Conservation (phyloP, 1,140 invertebrate genomes). For the Archivesica marissinica region DNA sequence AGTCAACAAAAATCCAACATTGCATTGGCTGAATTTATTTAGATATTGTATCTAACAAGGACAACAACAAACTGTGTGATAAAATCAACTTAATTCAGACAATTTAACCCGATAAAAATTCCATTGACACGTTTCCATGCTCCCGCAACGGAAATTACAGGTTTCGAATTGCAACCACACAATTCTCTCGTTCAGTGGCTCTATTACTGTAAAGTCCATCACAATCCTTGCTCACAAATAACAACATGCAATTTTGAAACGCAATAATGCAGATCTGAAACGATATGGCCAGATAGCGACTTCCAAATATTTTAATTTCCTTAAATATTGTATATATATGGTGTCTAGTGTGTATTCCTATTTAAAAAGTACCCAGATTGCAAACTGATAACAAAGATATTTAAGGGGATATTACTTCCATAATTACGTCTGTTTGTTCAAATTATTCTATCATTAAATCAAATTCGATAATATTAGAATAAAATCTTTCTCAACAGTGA, state of each 20-base stretch:
- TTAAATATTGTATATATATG: constrained; percentile 12
- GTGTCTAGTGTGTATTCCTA: not conserved
- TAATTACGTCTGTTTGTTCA: not conserved
- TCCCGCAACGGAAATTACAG: constrained; percentile 17
- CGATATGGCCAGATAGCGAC: not conserved
- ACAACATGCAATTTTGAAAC: constrained; percentile 25
- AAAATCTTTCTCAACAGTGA: not conserved
- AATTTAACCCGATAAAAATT: not conserved
- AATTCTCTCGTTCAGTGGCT: not conserved
- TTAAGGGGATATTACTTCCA: constrained; percentile 5
- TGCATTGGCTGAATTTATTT: too few species aligned
- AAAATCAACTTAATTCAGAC: not conserved
- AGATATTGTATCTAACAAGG: too few species aligned
- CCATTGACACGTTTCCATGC: constrained; percentile 25
- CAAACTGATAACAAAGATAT: constrained; percentile 2
- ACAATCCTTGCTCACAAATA: constrained; percentile 3
- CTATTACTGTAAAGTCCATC: constrained; percentile 16
- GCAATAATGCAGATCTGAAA: not conserved
- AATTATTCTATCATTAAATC: constrained; percentile 1
- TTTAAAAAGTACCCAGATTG: not conserved
- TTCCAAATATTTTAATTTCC: constrained; percentile 1
- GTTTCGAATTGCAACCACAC: constrained; percentile 17
- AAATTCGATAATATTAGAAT: not conserved
- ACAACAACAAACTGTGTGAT: not conserved
- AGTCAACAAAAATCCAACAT: too few species aligned